Percentiles rank a stretch among this genome's conserved stretches.
These are phyloP conservation scores for Ryuthela nishihirai DNA, from an alignment of 2,888 invertebrate genomes.

Conservation along the genomic window DNA sequence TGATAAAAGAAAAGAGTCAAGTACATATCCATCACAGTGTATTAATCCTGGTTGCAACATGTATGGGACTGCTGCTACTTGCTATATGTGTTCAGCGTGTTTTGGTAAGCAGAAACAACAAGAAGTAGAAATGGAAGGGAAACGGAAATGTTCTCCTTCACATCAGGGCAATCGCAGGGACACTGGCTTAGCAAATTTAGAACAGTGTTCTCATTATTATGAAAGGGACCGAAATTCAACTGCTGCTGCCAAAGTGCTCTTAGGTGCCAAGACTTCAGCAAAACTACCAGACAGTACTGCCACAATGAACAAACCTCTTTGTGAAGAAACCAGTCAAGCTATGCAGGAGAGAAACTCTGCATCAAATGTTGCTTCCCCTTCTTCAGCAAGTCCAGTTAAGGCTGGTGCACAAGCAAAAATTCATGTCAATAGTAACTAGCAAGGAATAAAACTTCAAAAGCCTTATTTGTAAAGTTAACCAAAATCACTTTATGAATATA, in stretches of 20 bases:
- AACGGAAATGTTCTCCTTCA: constrained; percentile 14
- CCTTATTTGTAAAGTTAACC: constrained; percentile 22
- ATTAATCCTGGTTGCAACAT: constrained; percentile 54
- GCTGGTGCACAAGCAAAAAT: constrained; percentile 24
- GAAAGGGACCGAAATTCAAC: constrained; percentile 20
- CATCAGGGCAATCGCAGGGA: constrained; percentile 22
- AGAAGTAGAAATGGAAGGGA: constrained; percentile 43
- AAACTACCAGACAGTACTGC: background rate
- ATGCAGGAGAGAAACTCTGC: too few relatives aligned
- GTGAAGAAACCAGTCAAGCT: constrained; percentile 9
- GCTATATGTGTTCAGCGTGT: constrained; percentile 56
- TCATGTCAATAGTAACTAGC: constrained; percentile 33
- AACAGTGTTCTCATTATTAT: too few relatives aligned
- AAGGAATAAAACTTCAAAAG: constrained; percentile 15
- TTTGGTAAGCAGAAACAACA: constrained; percentile 53
- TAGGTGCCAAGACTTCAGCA: constrained; percentile 17
- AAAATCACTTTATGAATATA: too few relatives aligned
- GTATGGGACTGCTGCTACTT: constrained; percentile 54
- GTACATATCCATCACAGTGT: constrained; percentile 49
- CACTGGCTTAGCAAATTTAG: constrained; percentile 6
- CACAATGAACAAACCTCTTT: constrained; percentile 8
- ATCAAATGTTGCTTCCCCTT: constrained; percentile 3
- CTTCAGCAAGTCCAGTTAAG: constrained; percentile 14
- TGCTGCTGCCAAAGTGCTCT: constrained; percentile 31
- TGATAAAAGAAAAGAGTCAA: background rate